These are phyloP conservation scores for Limanda limanda DNA, from an alignment of 2,113 vertebrate genomes.

Conservation along the genomic window DNA sequence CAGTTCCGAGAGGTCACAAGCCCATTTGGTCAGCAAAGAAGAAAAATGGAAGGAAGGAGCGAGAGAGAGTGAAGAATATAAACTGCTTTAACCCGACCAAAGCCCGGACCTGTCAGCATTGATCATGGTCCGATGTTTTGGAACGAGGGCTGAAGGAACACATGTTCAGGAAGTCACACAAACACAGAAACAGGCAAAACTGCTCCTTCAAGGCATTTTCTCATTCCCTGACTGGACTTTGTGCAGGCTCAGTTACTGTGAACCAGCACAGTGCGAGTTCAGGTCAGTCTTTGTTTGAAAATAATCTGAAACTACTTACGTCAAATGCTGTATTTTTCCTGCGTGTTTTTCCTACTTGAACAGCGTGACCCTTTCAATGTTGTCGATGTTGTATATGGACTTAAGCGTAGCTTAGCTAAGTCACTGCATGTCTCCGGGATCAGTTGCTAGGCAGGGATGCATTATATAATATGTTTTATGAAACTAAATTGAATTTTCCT, in stretches of 20 bases:
- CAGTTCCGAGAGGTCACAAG: constrained; percentile 67
- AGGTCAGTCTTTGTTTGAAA: not conserved
- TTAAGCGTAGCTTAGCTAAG: not conserved
- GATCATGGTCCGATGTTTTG: constrained; percentile 61
- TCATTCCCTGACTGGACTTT: constrained; percentile 11
- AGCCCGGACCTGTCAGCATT: constrained; percentile 60
- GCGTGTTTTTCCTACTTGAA: not conserved
- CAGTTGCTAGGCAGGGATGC: not conserved
- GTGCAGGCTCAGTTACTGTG: not conserved
- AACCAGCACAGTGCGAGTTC: constrained; percentile 6
- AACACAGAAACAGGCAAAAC: constrained; percentile 13
- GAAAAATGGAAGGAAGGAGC: constrained; percentile 61
- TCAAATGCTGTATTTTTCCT: not conserved
- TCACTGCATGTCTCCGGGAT: not conserved
- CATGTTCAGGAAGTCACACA: constrained; percentile 43
- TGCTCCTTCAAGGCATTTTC: constrained; percentile 6
- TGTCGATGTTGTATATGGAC: not conserved
- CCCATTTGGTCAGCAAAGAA: constrained; percentile 56
- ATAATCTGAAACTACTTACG: not conserved
- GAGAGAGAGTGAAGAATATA: constrained; percentile 39
- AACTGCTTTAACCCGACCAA: constrained; percentile 57
- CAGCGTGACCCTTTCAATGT: not conserved
- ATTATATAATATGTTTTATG: not conserved
- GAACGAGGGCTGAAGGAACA: constrained; percentile 19
- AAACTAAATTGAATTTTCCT: not conserved